A percentile compares a stretch with the other conserved stretches of the same genome.
Conservation (phyloP, 2,888 invertebrate genomes). For the Synergus laeviventris region DNA sequence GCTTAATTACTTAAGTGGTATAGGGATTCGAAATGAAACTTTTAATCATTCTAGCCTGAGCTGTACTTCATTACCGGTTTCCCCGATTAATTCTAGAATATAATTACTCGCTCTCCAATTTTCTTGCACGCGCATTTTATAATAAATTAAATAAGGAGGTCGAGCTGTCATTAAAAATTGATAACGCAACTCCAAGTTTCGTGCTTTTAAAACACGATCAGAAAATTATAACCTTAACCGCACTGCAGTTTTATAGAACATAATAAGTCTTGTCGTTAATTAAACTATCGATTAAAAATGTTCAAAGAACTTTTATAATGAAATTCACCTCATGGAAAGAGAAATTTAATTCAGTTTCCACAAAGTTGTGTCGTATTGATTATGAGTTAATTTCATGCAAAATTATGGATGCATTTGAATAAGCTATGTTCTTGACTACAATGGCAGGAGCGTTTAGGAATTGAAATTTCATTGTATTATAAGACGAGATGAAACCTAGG, state of each 20-base stretch:
- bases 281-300: neutral
- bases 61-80: constrained; percentile 9
- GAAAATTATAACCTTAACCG: neutral
- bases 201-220: constrained; percentile 22
- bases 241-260: neutral
- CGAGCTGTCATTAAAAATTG: constrained; percentile 5
- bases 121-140: neutral
- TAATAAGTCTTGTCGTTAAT: neutral
- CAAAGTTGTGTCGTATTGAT: neutral
- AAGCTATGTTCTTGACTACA: constrained; percentile 1
- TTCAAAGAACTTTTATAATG: neutral
- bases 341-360: neutral
- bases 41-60: neutral
- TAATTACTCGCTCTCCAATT: neutral
- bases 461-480: constrained; percentile 1
- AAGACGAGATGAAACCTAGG: neutral
- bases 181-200: neutral
- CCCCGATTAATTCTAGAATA: constrained; percentile 1
- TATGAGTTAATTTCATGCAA: neutral
- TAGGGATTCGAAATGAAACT: neutral
- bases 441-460: neutral
- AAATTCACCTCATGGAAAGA: neutral
- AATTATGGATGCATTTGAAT: neutral
- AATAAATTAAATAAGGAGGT: neutral
- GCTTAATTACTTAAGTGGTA: neutral